These are phyloP conservation scores for Alsophila aescularia DNA, from an alignment of 2,888 invertebrate genomes.

Conservation along the genomic window DNA sequence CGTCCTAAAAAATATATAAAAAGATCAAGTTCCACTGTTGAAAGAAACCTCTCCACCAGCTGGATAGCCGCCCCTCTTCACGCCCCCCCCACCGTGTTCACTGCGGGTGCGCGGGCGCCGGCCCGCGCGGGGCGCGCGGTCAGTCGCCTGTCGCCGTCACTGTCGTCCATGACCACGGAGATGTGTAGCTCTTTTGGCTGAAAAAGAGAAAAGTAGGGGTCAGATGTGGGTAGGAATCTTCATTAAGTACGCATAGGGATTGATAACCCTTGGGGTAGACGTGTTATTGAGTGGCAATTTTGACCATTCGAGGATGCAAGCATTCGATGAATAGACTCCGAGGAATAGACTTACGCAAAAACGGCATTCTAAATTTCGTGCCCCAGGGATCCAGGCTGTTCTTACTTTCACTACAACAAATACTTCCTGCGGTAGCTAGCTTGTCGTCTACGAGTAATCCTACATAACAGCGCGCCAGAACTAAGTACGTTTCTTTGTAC, in stretches of 20 bases:
- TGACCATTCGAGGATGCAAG: too few species aligned
- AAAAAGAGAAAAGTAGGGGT: constrained; percentile 51
- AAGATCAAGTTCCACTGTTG: neutral
- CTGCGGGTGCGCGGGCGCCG: constrained; percentile 72
- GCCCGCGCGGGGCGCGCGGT: constrained; percentile 84
- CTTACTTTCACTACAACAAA: too few species aligned
- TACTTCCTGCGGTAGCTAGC: too few species aligned
- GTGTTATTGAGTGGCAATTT: too few species aligned
- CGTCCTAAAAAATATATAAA: too few species aligned
- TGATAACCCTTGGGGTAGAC: too few species aligned
- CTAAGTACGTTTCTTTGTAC: constrained; percentile 11
- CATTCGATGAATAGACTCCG: too few species aligned
- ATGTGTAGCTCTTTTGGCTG: constrained; percentile 86
- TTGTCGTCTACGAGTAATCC: too few species aligned
- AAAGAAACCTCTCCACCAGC: constrained; percentile 3
- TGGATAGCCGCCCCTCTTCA: neutral
- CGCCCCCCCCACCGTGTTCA: constrained; percentile 52
- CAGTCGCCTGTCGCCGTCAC: constrained; percentile 87
- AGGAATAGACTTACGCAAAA: too few species aligned
- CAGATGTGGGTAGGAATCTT: constrained; percentile 2
- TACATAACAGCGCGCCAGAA: neutral
- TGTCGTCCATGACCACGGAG: constrained; percentile 87
- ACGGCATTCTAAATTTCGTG: too few species aligned
- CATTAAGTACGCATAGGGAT: too few species aligned
- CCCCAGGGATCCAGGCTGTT: too few species aligned